A percentile compares a stretch with the other conserved stretches of the same genome.
These are phyloP conservation scores for Peromyscus nudipes DNA, from an alignment of 2,797 vertebrate species.

Conservation along the genomic window DNA sequence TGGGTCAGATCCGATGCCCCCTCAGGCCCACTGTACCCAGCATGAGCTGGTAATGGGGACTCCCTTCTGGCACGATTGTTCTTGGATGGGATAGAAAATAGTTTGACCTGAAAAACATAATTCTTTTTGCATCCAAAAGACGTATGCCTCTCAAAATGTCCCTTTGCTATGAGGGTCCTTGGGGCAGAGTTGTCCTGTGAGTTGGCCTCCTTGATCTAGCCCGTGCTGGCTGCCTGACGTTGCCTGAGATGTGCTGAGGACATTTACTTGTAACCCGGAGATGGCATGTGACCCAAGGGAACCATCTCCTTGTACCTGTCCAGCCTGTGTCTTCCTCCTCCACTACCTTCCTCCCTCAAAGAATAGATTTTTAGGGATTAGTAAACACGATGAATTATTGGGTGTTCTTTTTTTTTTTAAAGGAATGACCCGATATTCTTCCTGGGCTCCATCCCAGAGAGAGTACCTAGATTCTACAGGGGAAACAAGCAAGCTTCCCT, in stretches of 20 bases:
- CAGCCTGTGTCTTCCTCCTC: background rate
- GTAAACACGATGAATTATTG: background rate
- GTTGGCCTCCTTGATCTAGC: background rate
- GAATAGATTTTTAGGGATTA: background rate
- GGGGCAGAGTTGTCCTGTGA: background rate
- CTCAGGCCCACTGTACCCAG: rapidly evolving
- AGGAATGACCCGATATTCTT: background rate
- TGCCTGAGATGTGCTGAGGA: background rate
- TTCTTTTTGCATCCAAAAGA: slow-evolving; percentile 3
- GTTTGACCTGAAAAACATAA: slow-evolving; percentile 44
- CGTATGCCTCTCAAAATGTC: slow-evolving; percentile 18
- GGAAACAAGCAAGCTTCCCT: background rate
- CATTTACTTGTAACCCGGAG: background rate
- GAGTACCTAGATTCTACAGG: background rate
- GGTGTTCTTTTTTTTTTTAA: background rate
- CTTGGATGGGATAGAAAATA: slow-evolving; percentile 34
- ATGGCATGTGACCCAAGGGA: background rate
- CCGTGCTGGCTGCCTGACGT: background rate
- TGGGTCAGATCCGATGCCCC: background rate
- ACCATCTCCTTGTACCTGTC: background rate
- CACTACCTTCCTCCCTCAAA: background rate
- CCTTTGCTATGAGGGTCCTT: background rate
- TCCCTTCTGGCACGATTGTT: background rate
- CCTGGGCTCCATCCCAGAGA: background rate
- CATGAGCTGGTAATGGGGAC: background rate